Evolutionary conservation across 2,797 vertebrate species (phyloP).

Genomic region (Tinamus major): DNA sequence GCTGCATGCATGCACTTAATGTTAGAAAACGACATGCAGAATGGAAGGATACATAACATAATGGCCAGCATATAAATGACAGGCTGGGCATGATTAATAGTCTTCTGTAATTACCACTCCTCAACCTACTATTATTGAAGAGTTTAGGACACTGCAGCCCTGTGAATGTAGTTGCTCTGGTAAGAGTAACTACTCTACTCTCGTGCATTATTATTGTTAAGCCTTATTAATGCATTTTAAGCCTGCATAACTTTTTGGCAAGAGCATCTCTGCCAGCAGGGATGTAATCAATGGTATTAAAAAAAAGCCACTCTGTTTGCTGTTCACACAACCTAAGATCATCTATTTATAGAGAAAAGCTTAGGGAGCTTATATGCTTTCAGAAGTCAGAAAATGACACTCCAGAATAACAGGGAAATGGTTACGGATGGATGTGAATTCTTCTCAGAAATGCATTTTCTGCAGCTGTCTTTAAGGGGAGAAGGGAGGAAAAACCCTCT

Average conservation of each 20-base stretch:
- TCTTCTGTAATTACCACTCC: constrained; percentile 79
- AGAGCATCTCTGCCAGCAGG: constrained; percentile 67
- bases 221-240: constrained; percentile 74
- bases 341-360: constrained; percentile 71
- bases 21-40: constrained; percentile 79
- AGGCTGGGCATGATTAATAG: constrained; percentile 80
- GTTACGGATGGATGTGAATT: constrained; percentile 11
- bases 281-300: constrained; percentile 74
- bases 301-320: constrained; percentile 62
- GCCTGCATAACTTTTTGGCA: constrained; percentile 79
- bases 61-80: constrained; percentile 78
- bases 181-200: constrained; percentile 67
- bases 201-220: constrained; percentile 73
- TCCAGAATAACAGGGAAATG: not conserved
- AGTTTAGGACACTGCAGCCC: constrained; percentile 73
- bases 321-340: constrained; percentile 72
- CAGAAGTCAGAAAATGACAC: constrained; percentile 61
- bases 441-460: not conserved
- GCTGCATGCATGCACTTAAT: constrained; percentile 77
- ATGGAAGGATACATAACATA: constrained; percentile 78
- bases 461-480: not conserved
- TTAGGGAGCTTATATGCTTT: constrained; percentile 59
- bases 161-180: constrained; percentile 68
- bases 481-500: constrained; percentile 34
- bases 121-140: constrained; percentile 81